Conservation (phyloP, 2,888 invertebrate species). For the Mythimna impura region DNA sequence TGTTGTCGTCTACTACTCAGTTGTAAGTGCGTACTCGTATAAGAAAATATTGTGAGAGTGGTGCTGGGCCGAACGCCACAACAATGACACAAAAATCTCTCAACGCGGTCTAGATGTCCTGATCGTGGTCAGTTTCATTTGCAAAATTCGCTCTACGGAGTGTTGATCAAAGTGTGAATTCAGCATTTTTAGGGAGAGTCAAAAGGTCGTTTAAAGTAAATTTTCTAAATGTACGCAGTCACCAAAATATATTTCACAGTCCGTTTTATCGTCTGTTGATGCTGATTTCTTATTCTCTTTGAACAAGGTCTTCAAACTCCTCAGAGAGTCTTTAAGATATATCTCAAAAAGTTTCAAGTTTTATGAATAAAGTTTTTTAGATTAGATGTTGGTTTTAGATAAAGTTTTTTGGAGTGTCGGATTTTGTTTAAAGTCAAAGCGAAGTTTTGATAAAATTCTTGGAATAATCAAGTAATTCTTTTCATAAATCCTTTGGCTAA, state of each 20-base stretch:
- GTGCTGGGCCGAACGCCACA: too few species aligned
- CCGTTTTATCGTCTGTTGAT: slow-evolving; percentile 32
- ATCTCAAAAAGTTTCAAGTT: slow-evolving; percentile 50
- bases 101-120: too few species aligned
- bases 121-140: neutral
- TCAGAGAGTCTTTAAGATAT: slow-evolving; percentile 45
- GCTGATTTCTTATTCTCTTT: slow-evolving; percentile 41
- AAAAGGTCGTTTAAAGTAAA: neutral
- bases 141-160: neutral
- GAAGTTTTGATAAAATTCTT: slow-evolving; percentile 24
- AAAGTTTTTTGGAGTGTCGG: slow-evolving; percentile 36
- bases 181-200: neutral
- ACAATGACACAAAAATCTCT: too few species aligned
- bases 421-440: slow-evolving; percentile 29
- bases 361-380: slow-evolving; percentile 55
- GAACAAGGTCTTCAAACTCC: slow-evolving; percentile 42
- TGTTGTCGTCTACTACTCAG: too few species aligned
- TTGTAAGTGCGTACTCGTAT: too few species aligned
- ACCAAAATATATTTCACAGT: slow-evolving; percentile 23
- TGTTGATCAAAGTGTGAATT: neutral
- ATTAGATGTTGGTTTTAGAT: slow-evolving; percentile 56
- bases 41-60: too few species aligned
- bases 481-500: neutral
- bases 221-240: slow-evolving; percentile 10
- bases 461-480: slow-evolving; percentile 30